Evolutionary conservation across 2,797 vertebrate genomes (phyloP), one percentile per base, ranked within the genome.

Genomic region (Silurus aristotelis): DNA sequence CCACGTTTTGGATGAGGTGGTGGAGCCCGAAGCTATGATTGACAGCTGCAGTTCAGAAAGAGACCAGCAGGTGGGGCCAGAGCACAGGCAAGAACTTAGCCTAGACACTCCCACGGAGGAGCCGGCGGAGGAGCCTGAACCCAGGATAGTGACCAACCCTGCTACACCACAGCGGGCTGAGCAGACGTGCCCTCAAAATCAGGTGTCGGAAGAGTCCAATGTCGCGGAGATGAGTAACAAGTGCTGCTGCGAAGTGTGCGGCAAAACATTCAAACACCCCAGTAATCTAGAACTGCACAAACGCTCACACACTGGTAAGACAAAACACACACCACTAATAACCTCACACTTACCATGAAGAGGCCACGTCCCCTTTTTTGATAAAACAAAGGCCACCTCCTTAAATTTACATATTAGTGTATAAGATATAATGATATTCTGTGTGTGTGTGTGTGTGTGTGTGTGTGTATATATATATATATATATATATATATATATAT

Each of bases 211-310:
- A n/a, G 76, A 55, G 27, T 79, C 81, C 75, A 79, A 77, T 67
- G 85, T 91, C 14, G 86, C 91, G 10, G 94, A 92, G 48, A 92
- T 88, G 17, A 92, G 95, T 90, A 97, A 93, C 85, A 97, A 98
- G 63, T 98, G 98, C 43, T 94, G 96, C 2, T 99, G 98, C 89
- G 94, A 96, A 2, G 88, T 97, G 73, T 99, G 98, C 82, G 96
- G 97, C 22, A 99, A 99, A 89, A 95, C 96, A 86, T 99, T 99
- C 89, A 99, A 98, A 91, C 98, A 99, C 91, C 98, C 98, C 0
- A 99, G 98, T 95, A 99, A 99, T 91, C 89, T 99, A 93, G 97
- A 99, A 93, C 96, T 99, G 22, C 98, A 99, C 94, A 97, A 95
- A 91, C 96, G 98, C 89, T 99, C 97, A 70, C 98, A 99, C 88